These are phyloP conservation scores for Dipus sagitta DNA, from an alignment of 2,797 vertebrate genomes.

Conservation along the genomic window DNA sequence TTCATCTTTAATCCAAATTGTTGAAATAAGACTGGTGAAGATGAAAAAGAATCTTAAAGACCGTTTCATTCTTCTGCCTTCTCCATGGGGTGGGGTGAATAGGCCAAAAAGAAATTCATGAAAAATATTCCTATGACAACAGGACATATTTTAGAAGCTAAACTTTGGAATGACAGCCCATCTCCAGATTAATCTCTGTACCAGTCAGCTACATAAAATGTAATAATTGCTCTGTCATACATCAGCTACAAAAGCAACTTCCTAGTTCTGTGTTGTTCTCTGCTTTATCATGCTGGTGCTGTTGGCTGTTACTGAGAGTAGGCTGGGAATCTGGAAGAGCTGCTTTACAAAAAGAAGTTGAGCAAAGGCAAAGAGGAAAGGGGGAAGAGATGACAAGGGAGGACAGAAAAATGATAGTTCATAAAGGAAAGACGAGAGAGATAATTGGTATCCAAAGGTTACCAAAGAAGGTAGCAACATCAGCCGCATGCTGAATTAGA, in stretches of 20 bases:
- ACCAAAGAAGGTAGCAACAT: conserved; percentile 17
- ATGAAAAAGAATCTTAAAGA: conserved; percentile 32
- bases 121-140: conserved; percentile 1
- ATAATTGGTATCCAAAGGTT: conserved; percentile 57
- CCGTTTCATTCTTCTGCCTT: conserved; percentile 35
- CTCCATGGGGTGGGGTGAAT: background rate
- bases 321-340: conserved; percentile 14
- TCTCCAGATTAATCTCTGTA: conserved; percentile 38
- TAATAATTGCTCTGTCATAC: conserved; percentile 53
- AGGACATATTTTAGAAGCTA: conserved; percentile 56
- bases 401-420: conserved; percentile 1
- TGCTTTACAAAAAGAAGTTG: conserved; percentile 36
- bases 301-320: background rate
- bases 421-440: background rate
- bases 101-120: conserved; percentile 27
- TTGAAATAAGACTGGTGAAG: conserved; percentile 50
- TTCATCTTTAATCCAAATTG: conserved; percentile 67
- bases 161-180: conserved; percentile 44
- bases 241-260: conserved; percentile 40
- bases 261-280: conserved; percentile 6
- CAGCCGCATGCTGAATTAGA: conserved; percentile 40
- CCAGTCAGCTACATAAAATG: conserved; percentile 39
- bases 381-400: background rate
- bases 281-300: background rate
- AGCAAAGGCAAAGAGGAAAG: background rate